Conservation (phyloP, 2,888 invertebrate genomes). For the Yponomeuta malinellus region DNA sequence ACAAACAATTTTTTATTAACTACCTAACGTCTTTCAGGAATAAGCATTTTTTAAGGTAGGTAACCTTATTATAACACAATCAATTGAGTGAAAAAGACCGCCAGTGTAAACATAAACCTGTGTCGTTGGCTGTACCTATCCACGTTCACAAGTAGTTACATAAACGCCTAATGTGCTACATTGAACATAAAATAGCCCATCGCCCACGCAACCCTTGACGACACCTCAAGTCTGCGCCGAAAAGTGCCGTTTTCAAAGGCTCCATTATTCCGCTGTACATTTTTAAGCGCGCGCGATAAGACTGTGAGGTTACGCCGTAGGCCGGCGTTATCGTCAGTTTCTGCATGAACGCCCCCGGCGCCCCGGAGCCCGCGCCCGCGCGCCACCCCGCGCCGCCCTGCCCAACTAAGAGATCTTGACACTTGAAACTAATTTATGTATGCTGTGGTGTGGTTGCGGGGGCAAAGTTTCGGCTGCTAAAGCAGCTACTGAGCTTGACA, state of each 20-base stretch:
- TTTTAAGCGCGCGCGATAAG: conserved; percentile 63
- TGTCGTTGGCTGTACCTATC: too few species aligned
- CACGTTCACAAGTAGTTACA: background rate
- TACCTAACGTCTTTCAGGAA: too few species aligned
- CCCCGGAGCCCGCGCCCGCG: conserved; percentile 35
- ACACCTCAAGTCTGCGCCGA: conserved; percentile 6
- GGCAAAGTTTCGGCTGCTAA: background rate
- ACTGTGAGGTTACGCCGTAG: conserved; percentile 68
- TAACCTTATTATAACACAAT: too few species aligned
- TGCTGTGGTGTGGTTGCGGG: background rate
- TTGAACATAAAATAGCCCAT: conserved; percentile 3
- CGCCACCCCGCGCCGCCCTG: conserved; percentile 24
- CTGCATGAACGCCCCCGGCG: conserved; percentile 73
- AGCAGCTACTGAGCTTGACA: background rate
- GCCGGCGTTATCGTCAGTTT: conserved; percentile 74
- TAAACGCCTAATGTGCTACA: background rate
- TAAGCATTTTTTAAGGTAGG: too few species aligned
- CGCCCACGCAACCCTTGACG: background rate
- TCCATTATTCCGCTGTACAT: conserved; percentile 66
- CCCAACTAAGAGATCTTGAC: conserved; percentile 56
- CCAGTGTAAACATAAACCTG: too few species aligned
- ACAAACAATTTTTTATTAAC: too few species aligned
- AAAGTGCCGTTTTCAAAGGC: conserved; percentile 17
- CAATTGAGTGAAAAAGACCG: too few species aligned
- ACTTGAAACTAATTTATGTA: conserved; percentile 66